A percentile compares a stretch with the other conserved stretches of the same genome.
Conservation (phyloP, 2,113 vertebrate genomes). For the Nesoenas mayeri region DNA sequence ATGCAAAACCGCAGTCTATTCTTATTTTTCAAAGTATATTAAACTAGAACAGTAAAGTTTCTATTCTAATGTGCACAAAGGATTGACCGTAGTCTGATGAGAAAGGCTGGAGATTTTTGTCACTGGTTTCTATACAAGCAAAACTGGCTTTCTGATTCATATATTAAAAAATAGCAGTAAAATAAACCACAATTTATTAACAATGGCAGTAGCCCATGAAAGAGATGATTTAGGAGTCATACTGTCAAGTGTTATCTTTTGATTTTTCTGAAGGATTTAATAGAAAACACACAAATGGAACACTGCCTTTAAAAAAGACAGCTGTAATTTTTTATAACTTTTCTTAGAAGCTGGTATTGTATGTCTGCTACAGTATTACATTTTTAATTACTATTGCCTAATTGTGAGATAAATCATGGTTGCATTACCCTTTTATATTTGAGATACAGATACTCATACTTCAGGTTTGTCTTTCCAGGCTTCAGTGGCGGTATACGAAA, state of each 20-base stretch:
- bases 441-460: neutral
- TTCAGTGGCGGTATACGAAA: neutral
- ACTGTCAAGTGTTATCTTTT: neutral
- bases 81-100: neutral
- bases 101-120: neutral
- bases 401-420: constrained; percentile 2
- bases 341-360: neutral
- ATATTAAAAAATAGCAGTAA: neutral
- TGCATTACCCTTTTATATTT: neutral
- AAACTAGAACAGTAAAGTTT: neutral
- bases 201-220: neutral
- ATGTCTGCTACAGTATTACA: neutral
- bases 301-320: neutral
- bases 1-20: neutral
- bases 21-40: neutral
- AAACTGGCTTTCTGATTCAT: neutral
- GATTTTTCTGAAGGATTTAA: neutral
- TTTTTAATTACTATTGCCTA: constrained; percentile 16
- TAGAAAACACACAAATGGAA: neutral
- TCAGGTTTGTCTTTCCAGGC: constrained; percentile 15
- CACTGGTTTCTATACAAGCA: neutral
- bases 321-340: neutral
- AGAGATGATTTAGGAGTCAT: neutral
- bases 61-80: neutral
- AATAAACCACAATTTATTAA: neutral